Evolutionary conservation across 92 coral and sea anemone genomes (phyloP).

Genomic region (Zoanthus sansibaricus): DNA sequence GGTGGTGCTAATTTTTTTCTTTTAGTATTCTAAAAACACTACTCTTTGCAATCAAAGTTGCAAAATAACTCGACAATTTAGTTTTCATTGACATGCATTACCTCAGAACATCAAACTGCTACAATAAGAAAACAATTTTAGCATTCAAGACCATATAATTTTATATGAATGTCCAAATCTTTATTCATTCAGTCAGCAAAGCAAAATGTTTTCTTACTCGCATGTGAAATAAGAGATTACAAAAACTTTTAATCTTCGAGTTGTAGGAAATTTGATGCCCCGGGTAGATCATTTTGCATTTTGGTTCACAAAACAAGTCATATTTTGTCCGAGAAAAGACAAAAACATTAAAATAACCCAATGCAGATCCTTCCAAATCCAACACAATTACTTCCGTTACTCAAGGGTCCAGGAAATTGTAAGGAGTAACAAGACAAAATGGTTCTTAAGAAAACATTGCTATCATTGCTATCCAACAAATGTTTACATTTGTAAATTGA

Average conservation of each 20-base stretch:
- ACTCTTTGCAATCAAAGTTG: too few relatives aligned
- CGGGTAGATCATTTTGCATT: not conserved
- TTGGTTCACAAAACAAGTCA: not conserved
- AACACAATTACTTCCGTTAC: slow-evolving; percentile 42
- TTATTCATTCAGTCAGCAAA: not conserved
- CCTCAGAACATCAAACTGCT: not conserved
- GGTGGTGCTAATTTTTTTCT: too few relatives aligned
- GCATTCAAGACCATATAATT: not conserved
- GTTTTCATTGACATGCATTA: too few relatives aligned
- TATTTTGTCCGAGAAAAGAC: not conserved
- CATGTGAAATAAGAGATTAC: not conserved
- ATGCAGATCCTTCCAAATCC: slow-evolving; percentile 17
- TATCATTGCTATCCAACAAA: slow-evolving; percentile 19
- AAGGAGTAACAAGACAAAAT: slow-evolving; percentile 34
- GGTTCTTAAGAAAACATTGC: slow-evolving; percentile 39
- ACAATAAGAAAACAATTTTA: not conserved
- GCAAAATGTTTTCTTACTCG: not conserved
- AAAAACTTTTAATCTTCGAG: not conserved
- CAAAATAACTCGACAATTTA: too few relatives aligned
- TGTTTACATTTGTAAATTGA: slow-evolving; percentile 39
- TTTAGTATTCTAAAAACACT: too few relatives aligned
- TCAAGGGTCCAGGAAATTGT: slow-evolving; percentile 45
- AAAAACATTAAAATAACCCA: not conserved
- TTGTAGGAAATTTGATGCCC: not conserved
- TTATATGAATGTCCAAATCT: not conserved